Conservation (phyloP, 2,888 invertebrate genomes). For the Trilocha varians region DNA sequence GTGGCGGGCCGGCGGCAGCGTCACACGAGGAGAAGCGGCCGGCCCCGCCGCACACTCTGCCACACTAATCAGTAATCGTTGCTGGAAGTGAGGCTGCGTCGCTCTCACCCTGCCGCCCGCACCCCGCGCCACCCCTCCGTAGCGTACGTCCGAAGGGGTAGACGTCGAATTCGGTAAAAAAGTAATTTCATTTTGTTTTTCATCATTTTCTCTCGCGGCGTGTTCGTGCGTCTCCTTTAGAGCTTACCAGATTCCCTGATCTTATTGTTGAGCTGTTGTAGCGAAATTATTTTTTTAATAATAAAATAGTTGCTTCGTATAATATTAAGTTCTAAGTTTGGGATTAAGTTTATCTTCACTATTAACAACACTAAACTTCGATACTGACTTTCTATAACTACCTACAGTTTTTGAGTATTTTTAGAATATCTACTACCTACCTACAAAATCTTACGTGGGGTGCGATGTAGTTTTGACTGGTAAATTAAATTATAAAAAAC, state of each 20-base stretch:
- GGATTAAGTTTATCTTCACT: too few species aligned
- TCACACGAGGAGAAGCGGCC: slow-evolving; percentile 45
- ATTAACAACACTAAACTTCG: too few species aligned
- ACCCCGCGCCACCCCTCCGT: slow-evolving; percentile 32
- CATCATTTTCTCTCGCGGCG: neutral
- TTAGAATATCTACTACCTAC: too few species aligned
- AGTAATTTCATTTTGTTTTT: slow-evolving; percentile 8
- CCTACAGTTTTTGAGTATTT: too few species aligned
- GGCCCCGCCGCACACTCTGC: slow-evolving; percentile 61
- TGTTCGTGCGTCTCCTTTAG: neutral
- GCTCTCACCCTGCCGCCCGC: slow-evolving; percentile 30
- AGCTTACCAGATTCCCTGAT: neutral
- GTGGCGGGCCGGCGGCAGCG: slow-evolving; percentile 42
- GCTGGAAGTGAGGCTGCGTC: slow-evolving; percentile 71
- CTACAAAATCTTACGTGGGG: too few species aligned
- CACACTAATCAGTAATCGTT: slow-evolving; percentile 75
- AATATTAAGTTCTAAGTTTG: too few species aligned
- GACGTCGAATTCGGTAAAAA: slow-evolving; percentile 31
- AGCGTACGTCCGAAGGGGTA: slow-evolving; percentile 41
- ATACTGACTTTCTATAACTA: too few species aligned
- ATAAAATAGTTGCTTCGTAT: too few species aligned
- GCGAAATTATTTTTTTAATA: too few species aligned
- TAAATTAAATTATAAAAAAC: too few species aligned
- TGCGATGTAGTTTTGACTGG: too few species aligned
- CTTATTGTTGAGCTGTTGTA: too few species aligned